Evolutionary conservation across 2,888 invertebrate genomes (phyloP), one percentile per base, ranked within the genome.

Genomic region (Ceramica pisi): DNA sequence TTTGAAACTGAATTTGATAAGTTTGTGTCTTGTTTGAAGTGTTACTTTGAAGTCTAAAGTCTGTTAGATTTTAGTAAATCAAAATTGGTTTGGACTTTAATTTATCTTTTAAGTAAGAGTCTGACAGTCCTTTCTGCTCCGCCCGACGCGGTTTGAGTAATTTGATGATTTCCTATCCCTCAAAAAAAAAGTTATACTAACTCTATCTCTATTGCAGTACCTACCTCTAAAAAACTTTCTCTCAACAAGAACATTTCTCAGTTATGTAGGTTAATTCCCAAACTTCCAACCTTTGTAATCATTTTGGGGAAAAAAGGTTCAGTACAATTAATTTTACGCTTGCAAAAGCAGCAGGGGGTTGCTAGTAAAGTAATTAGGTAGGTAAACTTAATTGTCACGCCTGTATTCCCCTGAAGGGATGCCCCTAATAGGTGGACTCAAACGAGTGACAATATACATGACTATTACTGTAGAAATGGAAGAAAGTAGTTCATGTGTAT

Each of bases 251-350:
- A 46, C 8, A 41, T 48, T 19, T 31, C 50, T 50, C 26, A 31
- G n/a, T 19, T 56, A 38, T 50, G 21, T 62, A n/a, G 26, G 59
- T 63, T 63, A 38, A 55, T 69, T 50, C 12, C 4, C 3, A 41
- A 75, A 53, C 48, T 63, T 50, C 48, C 50, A 71, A 26, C 46
- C 23, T 67, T 55, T 71, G 67, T 60, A 51, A 64, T 63, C 10
- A 67, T 78, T 78, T 78, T 44, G 50, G 26, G 46, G 62, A 31
- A 44, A 78, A 76, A 63, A 48, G 73, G 55, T 78, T 64, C 61
- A 26, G 46, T n/a, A 46, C 48, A 73, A 78, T 78, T 78, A 68
- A 78, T 79, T 78, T 79, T 51, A 66, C 69, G 67, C 73, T 60
- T 51, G 38, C 38, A 55, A 62, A 66, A 69, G 69, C 59, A 66